Percentiles rank a stretch among this genome's conserved stretches.
phyloP scores from a whole-genome alignment of 2,888 invertebrate genomes.

The Torymus texanus region DNA sequence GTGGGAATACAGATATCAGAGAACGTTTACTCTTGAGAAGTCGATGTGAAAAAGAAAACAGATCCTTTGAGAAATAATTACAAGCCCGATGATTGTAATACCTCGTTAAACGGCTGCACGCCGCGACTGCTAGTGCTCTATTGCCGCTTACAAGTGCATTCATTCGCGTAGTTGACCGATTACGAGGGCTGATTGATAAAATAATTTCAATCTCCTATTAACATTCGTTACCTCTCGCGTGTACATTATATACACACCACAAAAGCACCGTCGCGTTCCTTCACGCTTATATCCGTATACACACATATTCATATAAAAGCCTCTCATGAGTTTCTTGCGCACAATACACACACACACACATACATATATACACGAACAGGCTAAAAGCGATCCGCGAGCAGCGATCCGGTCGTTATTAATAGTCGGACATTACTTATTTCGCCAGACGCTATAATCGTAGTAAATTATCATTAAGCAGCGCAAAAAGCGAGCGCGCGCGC shows the following conservation, averaged over 20 bases:
- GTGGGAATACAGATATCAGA: slow-evolving; percentile 21
- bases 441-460: slow-evolving; percentile 37
- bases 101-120: slow-evolving; percentile 7
- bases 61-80: slow-evolving; percentile 47
- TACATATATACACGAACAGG: neutral
- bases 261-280: slow-evolving; percentile 1
- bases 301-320: neutral
- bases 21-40: no score
- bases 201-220: slow-evolving; percentile 40
- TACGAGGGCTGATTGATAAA: slow-evolving; percentile 41
- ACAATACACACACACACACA: no score
- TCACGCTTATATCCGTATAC: neutral
- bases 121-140: neutral
- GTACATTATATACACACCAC: neutral
- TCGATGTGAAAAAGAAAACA: slow-evolving; percentile 7
- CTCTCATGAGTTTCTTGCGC: slow-evolving; percentile 7
- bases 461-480: slow-evolving; percentile 50
- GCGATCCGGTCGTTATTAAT: slow-evolving; percentile 35
- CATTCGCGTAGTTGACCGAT: slow-evolving; percentile 39
- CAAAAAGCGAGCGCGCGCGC: slow-evolving; percentile 4
- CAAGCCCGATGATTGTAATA: slow-evolving; percentile 42
- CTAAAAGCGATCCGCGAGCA: neutral
- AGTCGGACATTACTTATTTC: slow-evolving; percentile 37
- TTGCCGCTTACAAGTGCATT: slow-evolving; percentile 20
- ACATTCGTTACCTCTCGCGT: slow-evolving; percentile 8